Evolutionary conservation across 2,888 invertebrate genomes (phyloP).

Genomic region (Apoda limacodes): DNA sequence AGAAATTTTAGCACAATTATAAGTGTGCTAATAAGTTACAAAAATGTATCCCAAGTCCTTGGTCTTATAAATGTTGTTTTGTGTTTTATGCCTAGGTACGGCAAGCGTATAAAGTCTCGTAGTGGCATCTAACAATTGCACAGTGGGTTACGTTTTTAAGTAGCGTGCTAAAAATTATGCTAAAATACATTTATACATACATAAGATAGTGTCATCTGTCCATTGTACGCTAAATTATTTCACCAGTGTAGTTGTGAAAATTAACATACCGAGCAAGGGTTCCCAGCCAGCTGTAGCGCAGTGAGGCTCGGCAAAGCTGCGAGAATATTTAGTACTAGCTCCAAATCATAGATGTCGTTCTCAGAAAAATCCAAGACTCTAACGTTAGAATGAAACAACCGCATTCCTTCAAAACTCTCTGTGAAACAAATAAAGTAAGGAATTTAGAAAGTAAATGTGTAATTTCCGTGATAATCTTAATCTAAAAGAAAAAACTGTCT

Average conservation of each 20-base stretch:
- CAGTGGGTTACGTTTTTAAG: no score
- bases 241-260: no score
- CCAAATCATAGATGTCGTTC: constrained; percentile 68
- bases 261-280: constrained; percentile 65
- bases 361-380: constrained; percentile 64
- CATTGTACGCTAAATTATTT: constrained; percentile 2
- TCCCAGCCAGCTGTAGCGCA: constrained; percentile 64
- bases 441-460: not conserved
- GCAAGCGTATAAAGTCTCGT: no score
- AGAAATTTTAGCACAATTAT: no score
- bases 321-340: constrained; percentile 44
- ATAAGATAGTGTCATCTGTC: constrained; percentile 34
- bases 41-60: no score
- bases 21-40: no score
- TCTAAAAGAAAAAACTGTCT: not conserved
- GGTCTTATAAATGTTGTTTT: no score
- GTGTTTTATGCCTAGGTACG: no score
- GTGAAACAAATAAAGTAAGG: constrained; percentile 9
- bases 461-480: no score
- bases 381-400: constrained; percentile 30
- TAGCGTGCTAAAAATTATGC: no score
- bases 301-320: constrained; percentile 38
- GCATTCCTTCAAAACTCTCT: constrained; percentile 32
- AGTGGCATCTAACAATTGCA: no score
- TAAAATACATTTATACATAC: no score